Percentiles rank a stretch among this genome's conserved stretches.
Evolutionary conservation across 2,797 vertebrate genomes (phyloP).

Genomic region (Gymnodraco acuticeps): DNA sequence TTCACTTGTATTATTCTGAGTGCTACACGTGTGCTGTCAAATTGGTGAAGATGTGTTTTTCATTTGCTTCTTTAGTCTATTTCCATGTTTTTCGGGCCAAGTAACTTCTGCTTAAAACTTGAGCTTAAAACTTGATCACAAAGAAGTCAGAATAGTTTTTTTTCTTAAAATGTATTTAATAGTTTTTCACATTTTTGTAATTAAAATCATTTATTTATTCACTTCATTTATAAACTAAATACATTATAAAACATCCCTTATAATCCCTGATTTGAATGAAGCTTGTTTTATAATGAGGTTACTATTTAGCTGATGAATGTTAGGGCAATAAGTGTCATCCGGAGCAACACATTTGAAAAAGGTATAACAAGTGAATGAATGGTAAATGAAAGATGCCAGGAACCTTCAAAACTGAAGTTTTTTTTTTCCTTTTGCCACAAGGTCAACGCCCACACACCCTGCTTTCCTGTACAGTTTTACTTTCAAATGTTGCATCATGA

Average conservation of each 20-base stretch:
- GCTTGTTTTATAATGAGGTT: background rate
- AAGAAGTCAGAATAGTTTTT: too few relatives aligned
- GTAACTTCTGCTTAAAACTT: background rate
- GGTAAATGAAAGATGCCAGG: background rate
- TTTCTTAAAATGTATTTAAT: background rate
- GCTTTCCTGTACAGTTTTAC: constrained; percentile 8
- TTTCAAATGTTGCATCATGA: constrained; percentile 36
- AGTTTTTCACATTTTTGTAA: background rate
- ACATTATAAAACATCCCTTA: too few relatives aligned
- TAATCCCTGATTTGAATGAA: background rate
- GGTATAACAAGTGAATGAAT: background rate
- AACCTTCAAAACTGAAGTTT: background rate
- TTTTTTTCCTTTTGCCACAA: constrained; percentile 20
- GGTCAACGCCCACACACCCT: constrained; percentile 20
- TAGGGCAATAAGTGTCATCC: background rate
- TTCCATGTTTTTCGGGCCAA: background rate
- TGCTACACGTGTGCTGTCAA: background rate
- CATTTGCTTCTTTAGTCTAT: background rate
- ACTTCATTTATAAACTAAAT: background rate
- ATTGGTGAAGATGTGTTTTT: background rate
- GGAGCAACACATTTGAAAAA: background rate
- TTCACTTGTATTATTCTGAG: background rate
- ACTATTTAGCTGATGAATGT: background rate
- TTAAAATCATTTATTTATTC: background rate
- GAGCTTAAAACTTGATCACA: background rate